phyloP scores from a whole-genome alignment of 2,113 vertebrate genomes.

The Hydrochoerus hydrochaeris region DNA sequence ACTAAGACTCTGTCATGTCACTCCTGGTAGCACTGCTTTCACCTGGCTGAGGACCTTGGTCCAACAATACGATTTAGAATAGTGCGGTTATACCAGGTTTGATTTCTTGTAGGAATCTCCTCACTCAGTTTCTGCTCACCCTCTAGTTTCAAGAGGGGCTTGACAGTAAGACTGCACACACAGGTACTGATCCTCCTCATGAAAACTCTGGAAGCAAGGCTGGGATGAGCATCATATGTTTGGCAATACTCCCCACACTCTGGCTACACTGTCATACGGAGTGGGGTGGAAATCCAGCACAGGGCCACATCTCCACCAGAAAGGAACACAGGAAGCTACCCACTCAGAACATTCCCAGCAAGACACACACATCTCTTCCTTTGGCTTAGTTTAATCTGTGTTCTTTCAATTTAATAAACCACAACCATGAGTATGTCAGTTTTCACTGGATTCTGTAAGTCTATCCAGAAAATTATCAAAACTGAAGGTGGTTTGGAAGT shows the following conservation, averaged over 20 bases:
- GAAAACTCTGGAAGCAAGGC: background rate
- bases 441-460: background rate
- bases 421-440: background rate
- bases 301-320: background rate
- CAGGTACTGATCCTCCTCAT: background rate
- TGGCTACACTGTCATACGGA: background rate
- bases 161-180: background rate
- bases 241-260: background rate
- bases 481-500: background rate
- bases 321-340: background rate
- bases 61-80: background rate
- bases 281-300: background rate
- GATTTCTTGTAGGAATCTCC: background rate
- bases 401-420: background rate
- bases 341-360: background rate
- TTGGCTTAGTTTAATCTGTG: background rate
- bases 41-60: background rate
- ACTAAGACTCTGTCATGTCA: background rate
- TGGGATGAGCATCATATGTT: fast-evolving
- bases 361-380: background rate
- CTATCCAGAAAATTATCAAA: background rate
- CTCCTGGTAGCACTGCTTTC: background rate
- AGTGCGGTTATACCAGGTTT: background rate
- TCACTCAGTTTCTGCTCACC: background rate
- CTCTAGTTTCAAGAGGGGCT: background rate